Evolutionary conservation across 2,113 vertebrate genomes (phyloP), one percentile per base, ranked within the genome.

Genomic region (Bubalus kerabau): DNA sequence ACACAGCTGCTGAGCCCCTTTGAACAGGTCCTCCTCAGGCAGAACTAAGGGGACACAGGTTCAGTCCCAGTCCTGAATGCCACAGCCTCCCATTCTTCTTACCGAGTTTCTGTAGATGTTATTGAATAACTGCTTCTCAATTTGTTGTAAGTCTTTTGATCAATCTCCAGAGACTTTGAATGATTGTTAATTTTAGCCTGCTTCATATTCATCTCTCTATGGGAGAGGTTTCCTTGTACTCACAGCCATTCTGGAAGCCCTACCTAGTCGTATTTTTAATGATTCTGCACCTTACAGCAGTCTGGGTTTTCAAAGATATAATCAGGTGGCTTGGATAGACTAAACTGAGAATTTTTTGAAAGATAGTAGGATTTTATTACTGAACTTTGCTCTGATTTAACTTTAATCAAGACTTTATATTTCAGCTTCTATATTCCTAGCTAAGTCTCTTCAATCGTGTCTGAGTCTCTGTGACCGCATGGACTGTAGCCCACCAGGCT

Each of bases 121-220:
- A 81, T 87, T 97, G 30, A 95, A 86, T 95, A 94, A 95, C 30
- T 87, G 71, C 46, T 40, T 97, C 87, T 97, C 57, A 83, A 14
- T 87, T 90, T 97, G n/a, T 71, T 86, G 2, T 86, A 91, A 97
- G 26, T 48, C 59, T 32, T 92, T 90, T 95, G 40, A 76, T 90
- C 52, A 76, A 16, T 95, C 84, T 96, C 71, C 30, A 87, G 17
- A 89, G 80, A 80, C 28, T 67, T 83, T 87, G 71, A 90, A 80
- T 97, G 67, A 32, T 91, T 62, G 24, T 91, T 76, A 48, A 76
- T 93, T 96, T 87, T 95, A 71, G 78, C 30, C 64, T 59, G 21
- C 16, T 95, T 57, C 94, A 90, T 97, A 36, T 88, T 36, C 54
- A 5, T 56, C 71, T 89, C 21, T 84, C n/a, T 36, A 4, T 13